Percentiles rank a stretch among this genome's conserved stretches.
phyloP scores from a whole-genome alignment of 2,888 invertebrate species.

The Protophormia terraenovae region DNA sequence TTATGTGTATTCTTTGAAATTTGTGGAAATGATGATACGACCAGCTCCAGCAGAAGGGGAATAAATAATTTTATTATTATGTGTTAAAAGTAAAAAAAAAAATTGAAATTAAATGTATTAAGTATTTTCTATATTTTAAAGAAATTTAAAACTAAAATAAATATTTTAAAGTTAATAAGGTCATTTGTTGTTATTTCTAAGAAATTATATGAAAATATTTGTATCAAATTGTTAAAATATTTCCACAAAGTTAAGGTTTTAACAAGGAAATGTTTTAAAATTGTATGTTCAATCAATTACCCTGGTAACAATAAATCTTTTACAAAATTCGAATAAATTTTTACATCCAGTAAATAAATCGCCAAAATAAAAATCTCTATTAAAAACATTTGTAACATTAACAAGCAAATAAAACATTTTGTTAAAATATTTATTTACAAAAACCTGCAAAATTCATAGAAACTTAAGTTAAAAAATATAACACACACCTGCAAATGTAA shows the following conservation, averaged over 20 bases:
- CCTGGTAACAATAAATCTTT: background rate
- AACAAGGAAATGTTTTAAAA: background rate
- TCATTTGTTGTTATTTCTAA: background rate
- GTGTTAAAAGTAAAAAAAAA: no score
- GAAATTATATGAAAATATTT: background rate
- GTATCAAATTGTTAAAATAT: no score
- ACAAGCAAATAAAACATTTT: slow-evolving; percentile 10
- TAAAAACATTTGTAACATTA: background rate
- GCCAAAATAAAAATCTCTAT: background rate
- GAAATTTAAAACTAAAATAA: background rate
- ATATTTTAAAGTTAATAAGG: background rate
- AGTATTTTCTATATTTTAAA: background rate
- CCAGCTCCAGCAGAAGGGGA: background rate
- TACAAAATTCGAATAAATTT: background rate
- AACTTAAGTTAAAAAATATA: background rate
- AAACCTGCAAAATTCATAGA: background rate
- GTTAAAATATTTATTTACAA: background rate
- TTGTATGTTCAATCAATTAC: background rate
- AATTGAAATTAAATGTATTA: background rate
- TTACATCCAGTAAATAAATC: background rate
- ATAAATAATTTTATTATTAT: background rate
- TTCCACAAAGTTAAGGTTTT: no score
- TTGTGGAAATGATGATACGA: slow-evolving; percentile 48
- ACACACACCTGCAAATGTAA: background rate
- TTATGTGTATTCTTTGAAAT: slow-evolving; percentile 49